Base-by-base conservation (phyloP, 1,140 invertebrate species). In the Xylocopa sonorina region DNA sequence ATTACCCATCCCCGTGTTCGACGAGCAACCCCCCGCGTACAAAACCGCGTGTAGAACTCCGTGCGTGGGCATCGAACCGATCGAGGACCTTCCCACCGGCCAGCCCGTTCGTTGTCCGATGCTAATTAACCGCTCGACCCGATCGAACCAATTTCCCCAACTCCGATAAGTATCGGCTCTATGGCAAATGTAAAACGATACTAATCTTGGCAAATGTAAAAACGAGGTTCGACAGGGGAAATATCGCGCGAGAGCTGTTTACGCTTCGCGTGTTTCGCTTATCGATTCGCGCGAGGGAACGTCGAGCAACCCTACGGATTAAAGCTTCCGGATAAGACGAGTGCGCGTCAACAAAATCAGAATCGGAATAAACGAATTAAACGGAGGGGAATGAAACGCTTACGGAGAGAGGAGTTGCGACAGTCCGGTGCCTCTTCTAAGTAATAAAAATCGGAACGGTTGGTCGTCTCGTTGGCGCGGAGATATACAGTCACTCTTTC, bases 1-100 rank as follows among this genome's bases (percentile, higher is more conserved):
- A 87, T 87, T 87, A 87, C 84, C 84, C 84, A 84, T 69, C 84
- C 85, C 82, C 57, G 27, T 64, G 75, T 83, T 73, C 58, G 9
- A 29, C 58, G 9, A 29, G 18, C 64, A 83, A 18, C 64, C 77
- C 64, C 77, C 66, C 53, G 67, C 32, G 32, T 55, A 69, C 67
- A 55, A 69, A 7, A 14, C 18, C 66, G 71, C 77, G 63, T 74
- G 77, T 86, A 82, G 83, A 86, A 85, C n/a, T 83, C 84, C 85
- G 53, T 57, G 83, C 50, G 72, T 57, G 75, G 32, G 51, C 32
- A 66, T 55, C 80, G n/a, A 41, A 55, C 71, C 34, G 50, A 51
- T 34, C 43, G 81, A 80, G 48, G 58, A 71, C 81, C 60, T n/a
- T n/a, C n/a, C n/a, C n/a, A n/a, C n/a, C n/a, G n/a, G n/a, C 5